These are phyloP conservation scores for Moxostoma hubbsi DNA, from an alignment of 2,797 vertebrate genomes.

Conservation along the genomic window DNA sequence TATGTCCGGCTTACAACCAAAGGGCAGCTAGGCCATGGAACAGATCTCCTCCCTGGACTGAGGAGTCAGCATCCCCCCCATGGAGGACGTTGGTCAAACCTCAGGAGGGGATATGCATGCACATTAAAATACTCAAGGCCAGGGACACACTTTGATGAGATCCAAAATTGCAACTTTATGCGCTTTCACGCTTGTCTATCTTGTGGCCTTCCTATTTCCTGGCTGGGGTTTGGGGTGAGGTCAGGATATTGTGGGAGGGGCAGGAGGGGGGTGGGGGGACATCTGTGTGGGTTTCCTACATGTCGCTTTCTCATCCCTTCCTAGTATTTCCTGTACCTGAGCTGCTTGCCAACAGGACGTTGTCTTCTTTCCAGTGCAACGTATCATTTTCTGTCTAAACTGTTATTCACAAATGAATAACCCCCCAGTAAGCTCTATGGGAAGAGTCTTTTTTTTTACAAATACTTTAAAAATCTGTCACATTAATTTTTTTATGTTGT, in stretches of 20 bases:
- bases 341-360: conserved; percentile 73
- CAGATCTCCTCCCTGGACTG: conserved; percentile 75
- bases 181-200: conserved; percentile 61
- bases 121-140: conserved; percentile 68
- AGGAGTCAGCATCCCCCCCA: conserved; percentile 68
- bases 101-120: conserved; percentile 38
- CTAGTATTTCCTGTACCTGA: conserved; percentile 80
- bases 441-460: conserved; percentile 42
- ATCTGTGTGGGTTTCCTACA: conserved; percentile 79
- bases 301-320: conserved; percentile 68
- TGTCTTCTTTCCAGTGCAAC: conserved; percentile 69
- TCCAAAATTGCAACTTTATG: conserved; percentile 65
- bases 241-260: conserved; percentile 71
- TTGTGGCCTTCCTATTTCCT: conserved; percentile 78
- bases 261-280: conserved; percentile 48
- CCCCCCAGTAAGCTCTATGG: not conserved
- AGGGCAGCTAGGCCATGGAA: conserved; percentile 76
- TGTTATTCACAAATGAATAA: conserved; percentile 62
- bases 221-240: conserved; percentile 67
- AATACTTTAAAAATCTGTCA: not conserved
- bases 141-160: conserved; percentile 70
- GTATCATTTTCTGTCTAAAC: conserved; percentile 66
- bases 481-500: too few species aligned
- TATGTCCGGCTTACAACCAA: conserved; percentile 62
- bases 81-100: conserved; percentile 41